Percentiles rank a stretch among this genome's conserved stretches.
phyloP scores from a whole-genome alignment of 2,797 vertebrate genomes.

The Anniella stebbinsi region DNA sequence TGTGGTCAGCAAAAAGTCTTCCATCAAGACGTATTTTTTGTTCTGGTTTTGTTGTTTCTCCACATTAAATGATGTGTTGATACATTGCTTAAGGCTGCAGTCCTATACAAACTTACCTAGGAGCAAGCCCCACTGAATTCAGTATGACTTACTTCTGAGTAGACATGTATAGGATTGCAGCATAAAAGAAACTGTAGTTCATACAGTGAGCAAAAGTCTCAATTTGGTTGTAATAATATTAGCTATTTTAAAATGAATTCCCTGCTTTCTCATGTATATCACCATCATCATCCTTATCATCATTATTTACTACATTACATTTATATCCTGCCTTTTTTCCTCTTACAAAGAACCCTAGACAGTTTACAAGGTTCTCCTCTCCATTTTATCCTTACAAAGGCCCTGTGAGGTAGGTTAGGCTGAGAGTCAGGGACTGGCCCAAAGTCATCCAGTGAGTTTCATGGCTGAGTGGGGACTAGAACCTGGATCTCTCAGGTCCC shows the following conservation, averaged over 20 bases:
- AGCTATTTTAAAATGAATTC: constrained; percentile 15
- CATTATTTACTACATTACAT: no score
- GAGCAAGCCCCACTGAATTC: neutral
- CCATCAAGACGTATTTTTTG: neutral
- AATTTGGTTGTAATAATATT: constrained; percentile 25
- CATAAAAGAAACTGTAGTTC: neutral
- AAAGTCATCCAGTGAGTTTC: neutral
- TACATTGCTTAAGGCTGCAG: constrained; percentile 34
- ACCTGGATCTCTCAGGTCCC: no score
- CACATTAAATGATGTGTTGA: neutral
- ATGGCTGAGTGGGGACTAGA: no score
- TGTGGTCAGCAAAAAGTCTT: neutral
- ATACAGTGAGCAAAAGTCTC: constrained; percentile 13
- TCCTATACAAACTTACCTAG: neutral
- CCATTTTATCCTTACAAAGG: neutral
- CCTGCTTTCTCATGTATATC: neutral
- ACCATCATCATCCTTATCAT: no score
- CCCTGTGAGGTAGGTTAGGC: neutral
- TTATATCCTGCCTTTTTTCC: no score
- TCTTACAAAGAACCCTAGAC: no score
- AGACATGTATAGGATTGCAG: neutral
- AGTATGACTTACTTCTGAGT: neutral
- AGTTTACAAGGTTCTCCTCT: neutral
- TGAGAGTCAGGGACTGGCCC: neutral
- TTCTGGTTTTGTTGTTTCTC: constrained; percentile 39